Percentiles rank a stretch among this genome's conserved stretches.
These are phyloP conservation scores for Neocloeon triangulifer DNA, from an alignment of 1,140 invertebrate genomes.

Conservation along the genomic window DNA sequence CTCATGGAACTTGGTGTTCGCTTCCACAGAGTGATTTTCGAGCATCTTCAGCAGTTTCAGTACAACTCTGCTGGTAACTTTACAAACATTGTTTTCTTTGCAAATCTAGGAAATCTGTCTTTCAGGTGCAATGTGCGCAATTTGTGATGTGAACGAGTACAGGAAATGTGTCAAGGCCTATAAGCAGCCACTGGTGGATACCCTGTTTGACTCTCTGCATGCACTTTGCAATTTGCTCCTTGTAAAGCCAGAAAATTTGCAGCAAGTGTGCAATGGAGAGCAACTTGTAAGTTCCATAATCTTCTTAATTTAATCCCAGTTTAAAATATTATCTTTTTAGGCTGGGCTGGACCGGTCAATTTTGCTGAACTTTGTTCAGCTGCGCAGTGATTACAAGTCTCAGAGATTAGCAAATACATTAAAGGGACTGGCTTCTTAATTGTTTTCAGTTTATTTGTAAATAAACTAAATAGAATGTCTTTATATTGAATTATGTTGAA, in stretches of 20 bases:
- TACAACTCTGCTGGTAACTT: slow-evolving; percentile 72
- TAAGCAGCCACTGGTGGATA: slow-evolving; percentile 49
- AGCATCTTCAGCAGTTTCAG: slow-evolving; percentile 85
- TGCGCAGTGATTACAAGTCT: slow-evolving; percentile 77
- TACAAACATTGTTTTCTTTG: no score
- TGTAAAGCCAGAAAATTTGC: slow-evolving; percentile 88
- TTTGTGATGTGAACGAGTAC: slow-evolving; percentile 93
- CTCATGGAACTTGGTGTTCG: slow-evolving; percentile 73
- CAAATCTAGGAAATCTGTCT: slow-evolving; percentile 7
- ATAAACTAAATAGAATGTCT: no score
- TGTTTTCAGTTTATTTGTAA: no score
- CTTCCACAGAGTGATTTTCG: slow-evolving; percentile 84
- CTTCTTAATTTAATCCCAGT: slow-evolving; percentile 5
- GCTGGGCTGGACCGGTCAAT: slow-evolving; percentile 67
- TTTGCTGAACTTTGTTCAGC: slow-evolving; percentile 76
- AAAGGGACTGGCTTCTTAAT: slow-evolving; percentile 21
- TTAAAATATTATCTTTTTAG: slow-evolving; percentile 28
- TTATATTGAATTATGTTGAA: no score
- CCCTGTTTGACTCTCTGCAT: slow-evolving; percentile 84
- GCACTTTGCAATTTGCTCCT: slow-evolving; percentile 87
- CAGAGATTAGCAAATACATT: slow-evolving; percentile 48
- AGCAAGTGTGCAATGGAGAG: slow-evolving; percentile 84
- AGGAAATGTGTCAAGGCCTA: slow-evolving; percentile 58
- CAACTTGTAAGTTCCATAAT: slow-evolving; percentile 45
- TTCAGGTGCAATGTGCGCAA: slow-evolving; percentile 82